Evolutionary conservation across 2,113 vertebrate genomes (phyloP), one percentile per base, ranked within the genome.

Genomic region (Phoenicopterus ruber): DNA sequence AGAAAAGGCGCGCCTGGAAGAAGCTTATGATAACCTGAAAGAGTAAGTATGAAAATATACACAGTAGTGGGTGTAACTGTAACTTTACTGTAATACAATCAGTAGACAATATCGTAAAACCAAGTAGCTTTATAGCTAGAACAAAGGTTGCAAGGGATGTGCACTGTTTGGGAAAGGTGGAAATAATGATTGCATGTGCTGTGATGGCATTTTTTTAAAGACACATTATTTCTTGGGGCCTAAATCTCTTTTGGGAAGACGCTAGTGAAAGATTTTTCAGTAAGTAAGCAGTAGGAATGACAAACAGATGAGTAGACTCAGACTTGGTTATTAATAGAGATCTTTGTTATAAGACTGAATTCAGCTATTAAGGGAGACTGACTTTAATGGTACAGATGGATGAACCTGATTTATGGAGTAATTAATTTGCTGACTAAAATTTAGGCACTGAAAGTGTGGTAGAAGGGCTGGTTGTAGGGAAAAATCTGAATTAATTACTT

Each of bases 21-120:
- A 99, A 97, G 98, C 99, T 73, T 99, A 98, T 94, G 99, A 99
- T 98, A 99, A 99, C 96, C 98, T 99, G 13, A 99, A 99, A 98
- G 99, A 99, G 99, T 99, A 97, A 99, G 99, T 99, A 97, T 95
- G 73, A 80, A 96, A 73, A 77, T 24, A 38, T 20, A 16, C 79
- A 32, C 38, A 32, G 29, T 81, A 59, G 10, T 55, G 79, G 47
- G 42, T 82, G 47, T 61, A 67, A 63, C 65, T 76, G 29, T 69
- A 74, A 49, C 32, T 82, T 69, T 52, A 32, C 34, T 83, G 47
- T 63, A 26, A 34, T 22, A 55, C 19, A 44, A 9, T 70, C 32
- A 19, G 40, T 69, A 61, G 61, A 49, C 2, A 67, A 8, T 12
- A 61, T 54, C 2, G 6, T 85, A 36, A 70, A 80, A 9, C 24